These are phyloP conservation scores for Drosophila picticornis DNA, from an alignment of 2,888 invertebrate genomes.

Conservation along the genomic window DNA sequence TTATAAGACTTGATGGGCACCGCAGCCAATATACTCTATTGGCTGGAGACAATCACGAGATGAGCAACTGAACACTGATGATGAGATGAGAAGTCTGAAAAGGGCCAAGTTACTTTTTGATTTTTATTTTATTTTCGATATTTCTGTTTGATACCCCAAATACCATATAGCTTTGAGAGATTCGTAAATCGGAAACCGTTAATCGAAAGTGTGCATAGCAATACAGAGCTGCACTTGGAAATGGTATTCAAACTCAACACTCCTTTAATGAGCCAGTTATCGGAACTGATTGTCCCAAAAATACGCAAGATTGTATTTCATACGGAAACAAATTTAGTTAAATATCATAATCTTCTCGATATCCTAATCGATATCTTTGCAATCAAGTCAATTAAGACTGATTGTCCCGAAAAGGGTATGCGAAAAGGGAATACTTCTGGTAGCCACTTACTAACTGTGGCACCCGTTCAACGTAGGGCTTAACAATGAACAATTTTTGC, in stretches of 20 bases:
- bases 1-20: background rate
- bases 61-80: background rate
- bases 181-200: background rate
- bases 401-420: conserved; percentile 5
- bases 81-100: background rate
- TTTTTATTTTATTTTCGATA: background rate
- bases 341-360: background rate
- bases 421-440: background rate
- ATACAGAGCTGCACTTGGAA: background rate
- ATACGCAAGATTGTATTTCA: background rate
- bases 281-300: background rate
- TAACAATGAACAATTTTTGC: conserved; percentile 65
- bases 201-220: background rate
- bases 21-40: conserved; percentile 47
- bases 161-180: background rate
- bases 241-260: background rate
- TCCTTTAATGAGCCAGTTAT: background rate
- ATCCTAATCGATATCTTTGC: no score
- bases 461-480: conserved; percentile 24
- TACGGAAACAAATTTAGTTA: background rate
- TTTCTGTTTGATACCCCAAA: background rate
- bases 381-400: background rate
- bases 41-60: background rate
- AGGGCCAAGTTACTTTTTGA: background rate
- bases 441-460: background rate